Base-by-base conservation (phyloP, 2,888 invertebrate genomes). In the Augiades crinisus region DNA sequence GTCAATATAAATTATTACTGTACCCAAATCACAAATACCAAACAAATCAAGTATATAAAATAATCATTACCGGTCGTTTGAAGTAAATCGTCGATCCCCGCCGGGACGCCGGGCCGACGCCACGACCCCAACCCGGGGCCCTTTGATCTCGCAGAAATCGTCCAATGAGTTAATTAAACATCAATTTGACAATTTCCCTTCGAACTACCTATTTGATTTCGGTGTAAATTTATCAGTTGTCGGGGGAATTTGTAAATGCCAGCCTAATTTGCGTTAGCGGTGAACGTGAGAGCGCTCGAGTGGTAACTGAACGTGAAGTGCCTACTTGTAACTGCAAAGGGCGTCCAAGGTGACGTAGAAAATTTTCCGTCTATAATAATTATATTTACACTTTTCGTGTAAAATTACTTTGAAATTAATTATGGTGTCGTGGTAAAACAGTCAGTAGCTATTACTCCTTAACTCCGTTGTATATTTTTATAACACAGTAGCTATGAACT, bases 151-250 rank as follows among this genome's bases (percentile, higher is more conserved):
- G 68, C 67, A 68, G 59, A 63, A 78, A 78, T 75, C 77, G 70
- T 62, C 67, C 70, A 72, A 75, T 71, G 77, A 77, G 70, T 78
- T 82, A 82, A 80, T 81, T 81, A 79, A 74, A 80, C 75, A 75
- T 71, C 71, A 72, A 71, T 72, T 77, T 76, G 71, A 71, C 70
- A 66, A 55, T 59, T 61, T 55, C 55, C 52, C 46, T 37, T 53
- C 17, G 27, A 27, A 43, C 36, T 47, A 40, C 38, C 34, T 47
- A 41, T 41, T 49, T 41, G 43, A 43, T 50, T 40, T 49, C 17
- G 27, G 34, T 17, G 41, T 30, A 50, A 50, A 43, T 49, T 49
- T 33, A 50, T 30, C 41, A 50, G 41, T 43, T 50, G 27, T 27
- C 24, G 30, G 7, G 21, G 50, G 43, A 49, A 50, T 43, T 30